Evolutionary conservation across 53 echinoderm and acorn worm genomes (phyloP), one percentile per base, ranked within the genome.

Genomic region (Crossaster papposus): DNA sequence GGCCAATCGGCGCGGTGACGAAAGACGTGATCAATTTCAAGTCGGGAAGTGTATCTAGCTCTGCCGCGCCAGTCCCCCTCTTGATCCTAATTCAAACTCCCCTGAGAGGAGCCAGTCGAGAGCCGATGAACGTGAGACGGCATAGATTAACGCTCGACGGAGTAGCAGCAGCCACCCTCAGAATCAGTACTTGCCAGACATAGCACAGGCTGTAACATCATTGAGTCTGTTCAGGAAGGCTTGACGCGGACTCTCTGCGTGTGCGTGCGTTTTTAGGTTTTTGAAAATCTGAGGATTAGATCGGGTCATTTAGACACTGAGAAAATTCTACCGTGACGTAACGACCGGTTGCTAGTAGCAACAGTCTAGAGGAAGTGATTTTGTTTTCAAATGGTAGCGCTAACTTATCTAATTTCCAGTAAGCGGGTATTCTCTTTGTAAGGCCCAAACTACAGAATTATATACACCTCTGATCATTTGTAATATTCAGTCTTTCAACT

Each of bases 61-160:
- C 68, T 3, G 3, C 0, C 62, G 62, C 72, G 72, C 14, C 75
- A 78, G 20, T 18, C 37, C 37, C 24, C 51, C 78, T 78, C 78
- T 78, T 78, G 78, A 78, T 78, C 78, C 12, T 50, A 51, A 50
- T 50, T 78, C 23, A n/a, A 32, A 20, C 51, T 78, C 78, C n/a
- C 50, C 8, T 24, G 51, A 44, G 78, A 78, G 51, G 11, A 34
- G 18, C 32, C 78, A 51, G n/a, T 51, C 51, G 50, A 5, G 13
- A 51, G 51, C 28, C 34, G 7, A 26, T 17, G 78, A 51, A 4
- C 78, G 78, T 78, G 78, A 78, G n/a, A 50, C 28, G 24, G 52
- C 78, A 78, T 78, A 78, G 78, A 78, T 78, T 78, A 78, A 9
- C 76, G 4, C 24, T n/a, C 10, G 8, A 14, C 20, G 34, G 36